These are phyloP conservation scores for Vulpes ferrilata DNA, from an alignment of 2,113 vertebrate species.

Conservation along the genomic window DNA sequence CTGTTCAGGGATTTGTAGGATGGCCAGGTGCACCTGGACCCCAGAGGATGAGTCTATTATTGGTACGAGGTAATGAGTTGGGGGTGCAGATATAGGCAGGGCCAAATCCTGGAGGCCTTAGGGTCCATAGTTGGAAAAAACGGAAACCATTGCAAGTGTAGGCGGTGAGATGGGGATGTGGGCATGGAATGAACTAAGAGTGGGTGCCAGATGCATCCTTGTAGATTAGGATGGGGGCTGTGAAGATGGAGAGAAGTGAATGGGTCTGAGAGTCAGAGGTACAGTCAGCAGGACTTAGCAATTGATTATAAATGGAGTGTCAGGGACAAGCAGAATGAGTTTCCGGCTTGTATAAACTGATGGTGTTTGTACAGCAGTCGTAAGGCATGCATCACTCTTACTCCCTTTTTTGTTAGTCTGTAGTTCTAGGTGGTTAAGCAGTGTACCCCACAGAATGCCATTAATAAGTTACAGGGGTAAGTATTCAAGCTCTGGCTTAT, in stretches of 20 bases:
- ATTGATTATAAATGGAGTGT: background rate
- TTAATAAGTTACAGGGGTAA: background rate
- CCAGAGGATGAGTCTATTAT: background rate
- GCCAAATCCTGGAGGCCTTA: background rate
- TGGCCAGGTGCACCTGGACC: background rate
- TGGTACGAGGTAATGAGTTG: background rate
- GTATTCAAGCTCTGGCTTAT: constrained; percentile 10
- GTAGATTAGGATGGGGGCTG: background rate
- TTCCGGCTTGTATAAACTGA: background rate
- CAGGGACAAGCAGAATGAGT: background rate
- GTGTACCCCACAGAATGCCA: background rate
- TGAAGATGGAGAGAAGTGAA: background rate
- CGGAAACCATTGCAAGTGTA: background rate
- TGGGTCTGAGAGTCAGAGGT: background rate
- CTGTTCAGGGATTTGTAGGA: background rate
- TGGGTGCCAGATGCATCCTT: background rate
- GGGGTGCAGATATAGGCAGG: background rate
- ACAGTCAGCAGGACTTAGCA: background rate
- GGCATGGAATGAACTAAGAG: background rate
- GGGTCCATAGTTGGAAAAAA: background rate
- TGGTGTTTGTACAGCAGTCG: background rate
- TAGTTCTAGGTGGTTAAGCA: background rate
- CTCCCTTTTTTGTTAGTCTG: background rate
- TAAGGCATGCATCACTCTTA: background rate
- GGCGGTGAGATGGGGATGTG: background rate